phyloP scores from a whole-genome alignment of 2,888 invertebrate genomes.

The Andrena chrysosceles region DNA sequence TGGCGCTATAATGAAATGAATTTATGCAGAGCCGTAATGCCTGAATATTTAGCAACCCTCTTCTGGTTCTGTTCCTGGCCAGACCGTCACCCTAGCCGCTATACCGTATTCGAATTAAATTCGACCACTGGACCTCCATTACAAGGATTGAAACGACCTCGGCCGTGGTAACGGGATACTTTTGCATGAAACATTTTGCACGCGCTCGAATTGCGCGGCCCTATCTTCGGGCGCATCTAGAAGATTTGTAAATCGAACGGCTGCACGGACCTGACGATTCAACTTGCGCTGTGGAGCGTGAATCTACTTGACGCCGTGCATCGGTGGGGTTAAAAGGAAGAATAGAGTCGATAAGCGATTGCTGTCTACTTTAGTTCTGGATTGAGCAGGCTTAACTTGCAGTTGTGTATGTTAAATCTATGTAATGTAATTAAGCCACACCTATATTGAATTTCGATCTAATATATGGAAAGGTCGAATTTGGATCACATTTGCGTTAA shows the following conservation, averaged over 20 bases:
- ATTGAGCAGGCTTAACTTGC: too few relatives aligned
- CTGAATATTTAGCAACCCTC: conserved; percentile 85
- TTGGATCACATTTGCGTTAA: too few relatives aligned
- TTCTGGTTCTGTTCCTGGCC: conserved; percentile 83
- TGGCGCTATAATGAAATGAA: conserved; percentile 88
- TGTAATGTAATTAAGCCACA: too few relatives aligned
- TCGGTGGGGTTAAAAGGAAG: background rate
- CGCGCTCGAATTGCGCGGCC: background rate
- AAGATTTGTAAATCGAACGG: conserved; percentile 11
- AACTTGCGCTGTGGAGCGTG: background rate
- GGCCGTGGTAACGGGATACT: conserved; percentile 59
- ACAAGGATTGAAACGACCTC: conserved; percentile 69
- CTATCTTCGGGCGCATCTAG: conserved; percentile 4
- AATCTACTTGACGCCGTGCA: background rate
- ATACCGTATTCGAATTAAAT: conserved; percentile 75
- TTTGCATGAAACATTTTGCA: conserved; percentile 63
- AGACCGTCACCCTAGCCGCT: conserved; percentile 75
- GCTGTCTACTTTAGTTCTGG: too few relatives aligned
- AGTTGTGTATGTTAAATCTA: too few relatives aligned
- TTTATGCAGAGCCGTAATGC: conserved; percentile 89
- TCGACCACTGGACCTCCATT: conserved; percentile 74
- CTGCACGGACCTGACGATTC: background rate
- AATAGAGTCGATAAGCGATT: background rate
- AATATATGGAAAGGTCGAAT: too few relatives aligned
- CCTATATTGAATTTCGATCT: too few relatives aligned